Evolutionary conservation across 2,888 invertebrate species (phyloP).

Genomic region (Drosophila kanekoi): DNA sequence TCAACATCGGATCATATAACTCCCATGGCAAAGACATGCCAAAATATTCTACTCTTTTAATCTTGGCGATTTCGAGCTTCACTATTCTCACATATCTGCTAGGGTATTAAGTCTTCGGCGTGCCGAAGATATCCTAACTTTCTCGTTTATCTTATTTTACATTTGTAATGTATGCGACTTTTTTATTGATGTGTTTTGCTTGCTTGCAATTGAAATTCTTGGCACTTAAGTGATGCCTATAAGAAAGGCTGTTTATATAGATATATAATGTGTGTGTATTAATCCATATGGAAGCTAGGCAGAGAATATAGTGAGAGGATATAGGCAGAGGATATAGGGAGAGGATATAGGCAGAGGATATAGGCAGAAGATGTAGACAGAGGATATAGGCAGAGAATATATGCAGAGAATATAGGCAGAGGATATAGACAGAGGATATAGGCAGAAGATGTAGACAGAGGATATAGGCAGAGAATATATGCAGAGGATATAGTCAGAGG

Average conservation of each 20-base stretch:
- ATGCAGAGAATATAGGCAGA: background rate
- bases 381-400: background rate
- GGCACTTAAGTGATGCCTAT: conserved; percentile 19
- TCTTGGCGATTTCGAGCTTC: too few relatives aligned
- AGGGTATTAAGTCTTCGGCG: too few relatives aligned
- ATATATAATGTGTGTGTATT: background rate
- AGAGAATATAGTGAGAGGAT: too few relatives aligned
- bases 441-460: too few relatives aligned
- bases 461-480: too few relatives aligned
- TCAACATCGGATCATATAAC: too few relatives aligned
- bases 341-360: background rate
- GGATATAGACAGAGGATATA: background rate
- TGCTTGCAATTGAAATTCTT: conserved; percentile 38
- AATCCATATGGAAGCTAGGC: background rate
- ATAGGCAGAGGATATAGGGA: background rate
- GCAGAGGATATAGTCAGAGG: background rate
- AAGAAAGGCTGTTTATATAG: background rate
- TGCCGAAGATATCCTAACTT: too few relatives aligned
- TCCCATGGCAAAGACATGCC: too few relatives aligned
- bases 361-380: background rate
- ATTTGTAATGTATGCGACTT: conserved; percentile 22
- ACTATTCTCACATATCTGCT: too few relatives aligned
- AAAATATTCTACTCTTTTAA: too few relatives aligned
- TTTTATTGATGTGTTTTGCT: conserved; percentile 71
- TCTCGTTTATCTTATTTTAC: background rate